Percentiles rank a stretch among this genome's conserved stretches.
These are phyloP conservation scores for Acrocephalus scirpaceus DNA, from an alignment of 2,797 vertebrate genomes.

Conservation along the genomic window DNA sequence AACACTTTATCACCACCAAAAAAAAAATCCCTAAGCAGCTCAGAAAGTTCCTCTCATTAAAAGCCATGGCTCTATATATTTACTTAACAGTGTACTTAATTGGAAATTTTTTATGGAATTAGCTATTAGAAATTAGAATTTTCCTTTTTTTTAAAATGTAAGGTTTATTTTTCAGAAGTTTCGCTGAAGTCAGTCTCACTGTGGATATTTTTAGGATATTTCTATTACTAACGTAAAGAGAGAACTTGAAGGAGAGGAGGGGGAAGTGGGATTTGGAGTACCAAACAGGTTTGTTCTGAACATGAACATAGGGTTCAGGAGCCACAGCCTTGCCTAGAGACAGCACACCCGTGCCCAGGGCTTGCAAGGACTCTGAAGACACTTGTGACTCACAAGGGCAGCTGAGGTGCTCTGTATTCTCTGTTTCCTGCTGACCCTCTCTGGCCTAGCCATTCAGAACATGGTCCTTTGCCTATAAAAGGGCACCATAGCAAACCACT, in stretches of 20 bases:
- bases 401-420: neutral
- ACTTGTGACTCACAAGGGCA: rapidly evolving
- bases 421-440: neutral
- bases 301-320: neutral
- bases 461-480: neutral
- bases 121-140: neutral
- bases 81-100: neutral
- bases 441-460: neutral
- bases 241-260: neutral
- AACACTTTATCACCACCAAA: neutral
- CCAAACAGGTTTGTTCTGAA: neutral
- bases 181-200: neutral
- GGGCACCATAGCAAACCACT: neutral
- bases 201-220: neutral
- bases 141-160: neutral
- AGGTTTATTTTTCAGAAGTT: neutral
- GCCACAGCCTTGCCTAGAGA: neutral
- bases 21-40: rapidly evolving
- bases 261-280: neutral
- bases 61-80: neutral
- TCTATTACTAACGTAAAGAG: neutral
- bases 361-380: neutral
- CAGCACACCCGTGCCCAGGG: neutral
- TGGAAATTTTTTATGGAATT: neutral
- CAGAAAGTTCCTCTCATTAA: neutral